A percentile compares a stretch with the other conserved stretches of the same genome.
Conservation (phyloP, 2,113 vertebrate species). For the Pipa parva region DNA sequence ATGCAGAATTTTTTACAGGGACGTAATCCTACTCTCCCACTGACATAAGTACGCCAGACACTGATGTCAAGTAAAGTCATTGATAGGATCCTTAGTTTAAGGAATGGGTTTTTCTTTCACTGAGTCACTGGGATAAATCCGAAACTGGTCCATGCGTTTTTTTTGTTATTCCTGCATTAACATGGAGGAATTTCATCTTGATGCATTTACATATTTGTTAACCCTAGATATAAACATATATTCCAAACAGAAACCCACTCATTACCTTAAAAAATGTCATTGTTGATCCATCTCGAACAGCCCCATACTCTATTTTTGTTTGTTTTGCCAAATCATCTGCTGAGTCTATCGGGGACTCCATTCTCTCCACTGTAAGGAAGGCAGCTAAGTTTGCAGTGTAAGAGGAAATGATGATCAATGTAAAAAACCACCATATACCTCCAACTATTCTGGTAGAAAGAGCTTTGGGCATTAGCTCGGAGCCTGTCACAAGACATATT, state of each 20-base stretch:
- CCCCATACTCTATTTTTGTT: constrained; percentile 96
- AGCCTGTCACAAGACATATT: constrained; percentile 70
- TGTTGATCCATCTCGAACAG: constrained; percentile 92
- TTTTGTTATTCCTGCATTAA: too few relatives aligned
- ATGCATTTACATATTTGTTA: too few relatives aligned
- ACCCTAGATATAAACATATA: too few relatives aligned
- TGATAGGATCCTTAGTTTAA: too few relatives aligned
- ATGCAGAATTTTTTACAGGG: too few relatives aligned
- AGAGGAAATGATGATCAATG: constrained; percentile 95
- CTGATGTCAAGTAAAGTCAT: too few relatives aligned
- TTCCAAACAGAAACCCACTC: background rate
- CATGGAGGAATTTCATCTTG: too few relatives aligned
- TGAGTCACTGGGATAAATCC: too few relatives aligned
- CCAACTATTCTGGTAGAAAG: constrained; percentile 96
- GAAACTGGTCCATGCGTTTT: too few relatives aligned
- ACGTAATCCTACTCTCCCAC: too few relatives aligned
- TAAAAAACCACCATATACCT: constrained; percentile 99
- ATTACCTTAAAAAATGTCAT: constrained; percentile 99
- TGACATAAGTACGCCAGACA: too few relatives aligned
- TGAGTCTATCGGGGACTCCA: constrained; percentile 96
- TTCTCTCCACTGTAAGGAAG: constrained; percentile 94
- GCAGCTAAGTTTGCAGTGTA: constrained; percentile 97
- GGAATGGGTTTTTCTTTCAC: too few relatives aligned
- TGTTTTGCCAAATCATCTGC: constrained; percentile 96
- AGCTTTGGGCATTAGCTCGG: constrained; percentile 97